A percentile compares a stretch with the other conserved stretches of the same genome.
Evolutionary conservation across 2,113 vertebrate species (phyloP).

Genomic region (Poeciliopsis turrubarensis): DNA sequence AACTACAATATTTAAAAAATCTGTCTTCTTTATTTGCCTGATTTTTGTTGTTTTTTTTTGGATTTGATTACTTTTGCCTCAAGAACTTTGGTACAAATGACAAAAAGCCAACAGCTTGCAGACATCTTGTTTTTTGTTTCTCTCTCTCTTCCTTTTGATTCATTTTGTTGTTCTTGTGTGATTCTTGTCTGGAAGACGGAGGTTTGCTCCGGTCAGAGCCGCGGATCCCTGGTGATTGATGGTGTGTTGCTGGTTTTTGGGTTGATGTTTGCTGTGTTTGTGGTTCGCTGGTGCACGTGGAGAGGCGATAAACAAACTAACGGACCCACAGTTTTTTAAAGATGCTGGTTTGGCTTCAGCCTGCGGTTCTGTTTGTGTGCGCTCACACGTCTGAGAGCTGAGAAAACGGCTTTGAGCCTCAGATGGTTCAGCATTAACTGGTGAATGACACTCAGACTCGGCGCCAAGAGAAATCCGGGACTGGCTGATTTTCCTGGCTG

Average conservation of each 20-base stretch:
- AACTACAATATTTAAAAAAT: too few species aligned
- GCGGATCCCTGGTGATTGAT: constrained; percentile 45
- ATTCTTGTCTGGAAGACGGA: constrained; percentile 18
- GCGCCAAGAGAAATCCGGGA: neutral
- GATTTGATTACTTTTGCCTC: too few species aligned
- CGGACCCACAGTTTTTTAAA: too few species aligned
- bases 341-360: constrained; percentile 14
- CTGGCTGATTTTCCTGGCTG: neutral
- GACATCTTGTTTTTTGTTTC: constrained; percentile 31
- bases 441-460: constrained; percentile 9
- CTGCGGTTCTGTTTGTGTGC: constrained; percentile 46
- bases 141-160: neutral
- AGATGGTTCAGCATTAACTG: constrained; percentile 26
- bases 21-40: too few species aligned
- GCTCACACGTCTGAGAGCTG: constrained; percentile 18
- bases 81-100: too few species aligned
- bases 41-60: too few species aligned
- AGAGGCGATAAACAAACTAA: neutral
- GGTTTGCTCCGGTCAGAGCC: constrained; percentile 34
- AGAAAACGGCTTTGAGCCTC: constrained; percentile 14
- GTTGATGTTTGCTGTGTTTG: constrained; percentile 48
- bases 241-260: constrained; percentile 17
- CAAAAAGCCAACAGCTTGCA: constrained; percentile 28
- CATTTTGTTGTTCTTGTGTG: constrained; percentile 19
- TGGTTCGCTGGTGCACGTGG: constrained; percentile 1